Percentiles rank a stretch among this genome's conserved stretches.
Conservation (phyloP, 2,888 invertebrate genomes). For the Andrena minutula region DNA sequence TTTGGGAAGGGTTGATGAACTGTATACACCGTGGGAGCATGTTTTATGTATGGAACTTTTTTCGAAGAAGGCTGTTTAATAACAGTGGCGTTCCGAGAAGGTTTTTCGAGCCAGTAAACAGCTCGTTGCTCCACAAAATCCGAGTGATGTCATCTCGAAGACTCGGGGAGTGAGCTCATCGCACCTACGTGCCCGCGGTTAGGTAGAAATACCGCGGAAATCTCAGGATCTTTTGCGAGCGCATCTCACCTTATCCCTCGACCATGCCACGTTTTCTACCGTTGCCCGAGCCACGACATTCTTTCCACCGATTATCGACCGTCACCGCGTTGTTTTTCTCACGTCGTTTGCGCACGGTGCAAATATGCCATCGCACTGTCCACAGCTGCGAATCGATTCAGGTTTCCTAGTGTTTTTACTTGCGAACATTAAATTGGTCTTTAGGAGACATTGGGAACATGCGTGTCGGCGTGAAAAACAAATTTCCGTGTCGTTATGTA, state of each 20-base stretch:
- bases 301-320: slow-evolving; percentile 30
- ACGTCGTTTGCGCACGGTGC: slow-evolving; percentile 7
- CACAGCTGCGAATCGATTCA: background rate
- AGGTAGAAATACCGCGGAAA: slow-evolving; percentile 52
- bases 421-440: background rate
- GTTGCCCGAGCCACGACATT: slow-evolving; percentile 3
- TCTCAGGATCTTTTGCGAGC: slow-evolving; percentile 40
- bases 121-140: slow-evolving; percentile 46
- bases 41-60: too few species aligned
- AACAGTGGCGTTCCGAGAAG: slow-evolving; percentile 30
- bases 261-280: slow-evolving; percentile 7
- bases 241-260: slow-evolving; percentile 22
- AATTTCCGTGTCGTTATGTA: background rate
- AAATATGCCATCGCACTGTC: background rate
- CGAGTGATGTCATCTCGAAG: slow-evolving; percentile 68
- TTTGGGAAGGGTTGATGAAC: too few species aligned
- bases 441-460: background rate
- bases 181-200: slow-evolving; percentile 57
- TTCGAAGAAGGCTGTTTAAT: too few species aligned
- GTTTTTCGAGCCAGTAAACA: slow-evolving; percentile 56
- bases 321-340: slow-evolving; percentile 2
- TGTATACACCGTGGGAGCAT: too few species aligned
- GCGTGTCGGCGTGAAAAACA: background rate
- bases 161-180: slow-evolving; percentile 69
- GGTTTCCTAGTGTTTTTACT: background rate